A percentile compares a stretch with the other conserved stretches of the same genome.
Evolutionary conservation across 2,797 vertebrate species (phyloP).

Genomic region (Cephalopachus bancanus): DNA sequence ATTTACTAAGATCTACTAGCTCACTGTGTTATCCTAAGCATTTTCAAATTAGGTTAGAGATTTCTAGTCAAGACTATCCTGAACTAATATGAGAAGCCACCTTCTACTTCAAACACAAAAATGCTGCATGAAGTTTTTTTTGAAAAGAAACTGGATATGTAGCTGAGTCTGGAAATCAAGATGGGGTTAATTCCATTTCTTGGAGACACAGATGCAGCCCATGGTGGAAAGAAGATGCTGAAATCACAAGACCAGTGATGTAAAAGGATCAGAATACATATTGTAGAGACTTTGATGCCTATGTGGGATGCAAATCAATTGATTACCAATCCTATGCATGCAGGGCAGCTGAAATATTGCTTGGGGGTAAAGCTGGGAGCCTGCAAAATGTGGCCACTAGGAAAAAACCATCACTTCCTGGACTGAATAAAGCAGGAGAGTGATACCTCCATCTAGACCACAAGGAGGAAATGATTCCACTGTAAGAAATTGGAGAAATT

Average conservation of each 20-base stretch:
- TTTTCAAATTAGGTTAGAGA: background rate
- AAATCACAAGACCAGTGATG: background rate
- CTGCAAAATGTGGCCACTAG: background rate
- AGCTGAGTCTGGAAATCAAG: background rate
- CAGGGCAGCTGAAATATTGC: background rate
- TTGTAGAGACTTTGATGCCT: background rate
- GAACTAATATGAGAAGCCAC: background rate
- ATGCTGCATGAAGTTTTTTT: background rate
- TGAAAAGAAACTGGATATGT: background rate
- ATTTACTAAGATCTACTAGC: background rate
- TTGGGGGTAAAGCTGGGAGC: background rate
- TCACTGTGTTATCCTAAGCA: background rate
- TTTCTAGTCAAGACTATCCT: background rate
- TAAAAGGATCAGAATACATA: background rate
- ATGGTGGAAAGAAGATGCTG: background rate
- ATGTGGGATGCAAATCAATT: background rate
- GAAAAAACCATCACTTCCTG: background rate
- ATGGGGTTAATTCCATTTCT: background rate
- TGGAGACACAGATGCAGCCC: background rate
- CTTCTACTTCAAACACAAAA: background rate
- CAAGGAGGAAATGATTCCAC: background rate
- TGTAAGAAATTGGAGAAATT: background rate
- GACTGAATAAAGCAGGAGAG: background rate
- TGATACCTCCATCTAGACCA: background rate
- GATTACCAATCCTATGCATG: background rate